Evolutionary conservation across 2,888 invertebrate genomes (phyloP).

Genomic region (Gymnosoma rotundatum): DNA sequence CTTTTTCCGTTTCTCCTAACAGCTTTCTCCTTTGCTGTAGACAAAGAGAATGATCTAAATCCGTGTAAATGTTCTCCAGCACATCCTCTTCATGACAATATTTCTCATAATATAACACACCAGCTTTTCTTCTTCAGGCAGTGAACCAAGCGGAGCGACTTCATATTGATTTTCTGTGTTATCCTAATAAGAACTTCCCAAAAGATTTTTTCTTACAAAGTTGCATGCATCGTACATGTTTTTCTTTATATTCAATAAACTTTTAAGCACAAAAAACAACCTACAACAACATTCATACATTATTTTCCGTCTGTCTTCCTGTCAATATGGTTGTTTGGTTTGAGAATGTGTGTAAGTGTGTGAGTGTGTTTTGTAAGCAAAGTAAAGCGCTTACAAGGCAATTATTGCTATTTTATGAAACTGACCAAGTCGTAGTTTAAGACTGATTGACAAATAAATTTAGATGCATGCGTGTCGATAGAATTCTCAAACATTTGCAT

Average conservation of each 20-base stretch:
- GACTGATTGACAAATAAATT: slow-evolving; percentile 71
- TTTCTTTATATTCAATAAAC: slow-evolving; percentile 3
- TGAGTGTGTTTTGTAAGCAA: slow-evolving; percentile 35
- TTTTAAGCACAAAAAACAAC: slow-evolving; percentile 35
- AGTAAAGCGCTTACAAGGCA: slow-evolving; percentile 70
- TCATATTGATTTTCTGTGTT: too few relatives aligned
- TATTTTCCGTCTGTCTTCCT: slow-evolving; percentile 32
- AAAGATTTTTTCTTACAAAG: neutral
- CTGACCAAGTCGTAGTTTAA: slow-evolving; percentile 71
- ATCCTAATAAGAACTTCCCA: neutral
- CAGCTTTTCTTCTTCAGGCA: too few relatives aligned
- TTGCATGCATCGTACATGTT: slow-evolving; percentile 65
- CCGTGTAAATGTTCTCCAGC: too few relatives aligned
- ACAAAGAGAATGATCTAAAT: too few relatives aligned
- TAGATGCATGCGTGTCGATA: slow-evolving; percentile 71
- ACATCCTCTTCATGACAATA: too few relatives aligned
- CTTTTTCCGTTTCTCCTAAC: too few relatives aligned
- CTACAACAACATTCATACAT: slow-evolving; percentile 51
- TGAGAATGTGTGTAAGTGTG: neutral
- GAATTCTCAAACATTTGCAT: slow-evolving; percentile 70
- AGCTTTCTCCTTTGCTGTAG: too few relatives aligned
- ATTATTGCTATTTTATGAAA: slow-evolving; percentile 71
- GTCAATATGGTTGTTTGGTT: slow-evolving; percentile 16
- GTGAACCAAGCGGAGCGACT: too few relatives aligned
- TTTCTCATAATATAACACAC: too few relatives aligned